Base-by-base conservation (phyloP, 2,888 invertebrate species). In the Drosophila kokeensis region DNA sequence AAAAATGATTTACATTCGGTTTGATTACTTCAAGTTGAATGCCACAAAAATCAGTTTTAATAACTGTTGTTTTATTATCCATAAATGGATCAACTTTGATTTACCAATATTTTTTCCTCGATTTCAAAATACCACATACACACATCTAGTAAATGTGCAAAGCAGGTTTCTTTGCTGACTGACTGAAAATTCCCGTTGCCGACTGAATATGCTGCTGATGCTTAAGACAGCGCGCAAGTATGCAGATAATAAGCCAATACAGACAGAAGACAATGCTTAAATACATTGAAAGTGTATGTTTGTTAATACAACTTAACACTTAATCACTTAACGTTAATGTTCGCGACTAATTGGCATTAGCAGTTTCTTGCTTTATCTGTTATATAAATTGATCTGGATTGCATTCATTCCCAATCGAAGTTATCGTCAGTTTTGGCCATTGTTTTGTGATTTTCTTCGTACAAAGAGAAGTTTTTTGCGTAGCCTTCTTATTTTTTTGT, bases 1-100 rank as follows among this genome's bases (percentile, higher is more conserved):
- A 53, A 10, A 55, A 59, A 67, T 71, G 78, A 68, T 78, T 78
- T 78, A 71, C 54, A 62, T 70, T 64, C 55, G 54, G 52, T 74
- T 74, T 77, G 67, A 77, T 67, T 74, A 69, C 50, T 36, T 49
- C 40, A 18, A 63, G 34, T 61, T 66, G 63, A 73, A 73, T 70
- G 70, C 60, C 52, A 62, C 58, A 54, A 54, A 65, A 55, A 42
- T 53, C 34, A 48, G 66, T 18, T 54, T 30, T 8, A 27, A 21
- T 40, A 55, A 49, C 38, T 34, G 30, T 64, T 34, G 30, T 64
- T 64, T 53, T 61, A 50, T 30, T n/a, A 45, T 24, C 68, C 34
- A 42, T 29, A 30, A 59, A 55, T 24, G 48, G 29, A 32, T 34
- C 11, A 42, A 57, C 40, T 42, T 21, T 1, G n/a, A 57, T 21